Evolutionary conservation across 2,888 invertebrate species (phyloP), one percentile per base, ranked within the genome.

Genomic region (Hypsopygia costalis): DNA sequence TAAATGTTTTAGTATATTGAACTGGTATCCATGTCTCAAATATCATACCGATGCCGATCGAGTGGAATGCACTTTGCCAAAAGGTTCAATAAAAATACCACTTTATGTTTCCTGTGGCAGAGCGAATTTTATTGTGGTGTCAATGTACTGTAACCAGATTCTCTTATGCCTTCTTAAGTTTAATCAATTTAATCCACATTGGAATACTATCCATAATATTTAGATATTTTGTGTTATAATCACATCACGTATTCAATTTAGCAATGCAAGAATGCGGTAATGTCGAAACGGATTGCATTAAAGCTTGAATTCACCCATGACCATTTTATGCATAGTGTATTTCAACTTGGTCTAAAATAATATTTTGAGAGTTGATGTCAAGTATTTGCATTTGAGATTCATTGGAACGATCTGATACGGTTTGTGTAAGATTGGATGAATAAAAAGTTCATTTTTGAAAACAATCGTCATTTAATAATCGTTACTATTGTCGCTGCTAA

Each of bases 21-120:
- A 47, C 49, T 45, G 33, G 49, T 50, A 49, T 52, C 51, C 47
- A 50, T 44, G 50, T 62, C 58, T 69, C 55, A 58, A 62, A 65
- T 60, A 62, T 58, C 62, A 57, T 52, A 48, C 51, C 51, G 56
- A 64, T 63, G 49, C 56, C 53, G 69, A 69, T 56, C 53, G 63
- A 50, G 53, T 46, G 72, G 79, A 76, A 81, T 79, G 78, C 78
- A 71, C 66, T 72, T 76, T 70, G 71, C 73, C 72, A 78, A 81
- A 82, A 79, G 69, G 74, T 70, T 69, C 69, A 81, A 82, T 85
- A 85, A 85, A 81, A 78, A 77, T 71, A 59, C 62, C 63, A 76
- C 66, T 82, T 86, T 78, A 86, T 82, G 80, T 81, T 75, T 83
- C 80, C 82, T 80, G 82, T 77, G 77, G 74, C 78, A 73, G 71